Evolutionary conservation across 2,888 invertebrate genomes (phyloP).

Genomic region (Dasypogon diadema): DNA sequence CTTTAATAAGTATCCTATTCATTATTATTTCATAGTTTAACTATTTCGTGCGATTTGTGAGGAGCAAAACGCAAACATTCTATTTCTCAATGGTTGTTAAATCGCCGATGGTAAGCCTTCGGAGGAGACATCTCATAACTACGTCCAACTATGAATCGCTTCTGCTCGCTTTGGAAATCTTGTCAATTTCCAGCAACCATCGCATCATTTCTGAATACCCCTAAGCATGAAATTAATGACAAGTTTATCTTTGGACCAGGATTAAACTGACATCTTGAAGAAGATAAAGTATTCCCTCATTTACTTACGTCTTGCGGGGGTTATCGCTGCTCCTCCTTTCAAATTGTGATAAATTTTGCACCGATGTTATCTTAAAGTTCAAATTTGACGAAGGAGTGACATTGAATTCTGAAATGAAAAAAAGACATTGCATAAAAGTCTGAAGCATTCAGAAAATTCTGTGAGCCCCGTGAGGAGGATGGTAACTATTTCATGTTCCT

Average conservation of each 20-base stretch:
- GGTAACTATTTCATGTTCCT: too few species aligned
- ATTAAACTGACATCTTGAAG: conserved; percentile 52
- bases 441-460: too few species aligned
- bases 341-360: conserved; percentile 32
- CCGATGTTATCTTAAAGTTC: background rate
- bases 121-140: background rate
- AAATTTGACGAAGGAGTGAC: background rate
- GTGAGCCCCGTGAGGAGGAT: too few species aligned
- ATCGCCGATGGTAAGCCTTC: background rate
- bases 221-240: conserved; percentile 54
- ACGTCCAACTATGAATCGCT: conserved; percentile 7
- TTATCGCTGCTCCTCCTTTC: conserved; percentile 29
- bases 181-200: conserved; percentile 47
- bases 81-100: conserved; percentile 29
- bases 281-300: conserved; percentile 52
- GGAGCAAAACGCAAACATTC: too few species aligned
- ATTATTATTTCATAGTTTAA: too few species aligned
- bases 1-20: too few species aligned
- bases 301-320: conserved; percentile 35
- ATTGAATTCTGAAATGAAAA: too few species aligned
- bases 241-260: conserved; percentile 52
- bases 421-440: too few species aligned
- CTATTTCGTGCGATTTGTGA: too few species aligned
- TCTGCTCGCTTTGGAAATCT: conserved; percentile 47
- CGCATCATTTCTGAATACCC: conserved; percentile 39